A percentile compares a stretch with the other conserved stretches of the same genome.
Evolutionary conservation across 1,140 invertebrate species (phyloP).

Genomic region (Ceratina australensis): DNA sequence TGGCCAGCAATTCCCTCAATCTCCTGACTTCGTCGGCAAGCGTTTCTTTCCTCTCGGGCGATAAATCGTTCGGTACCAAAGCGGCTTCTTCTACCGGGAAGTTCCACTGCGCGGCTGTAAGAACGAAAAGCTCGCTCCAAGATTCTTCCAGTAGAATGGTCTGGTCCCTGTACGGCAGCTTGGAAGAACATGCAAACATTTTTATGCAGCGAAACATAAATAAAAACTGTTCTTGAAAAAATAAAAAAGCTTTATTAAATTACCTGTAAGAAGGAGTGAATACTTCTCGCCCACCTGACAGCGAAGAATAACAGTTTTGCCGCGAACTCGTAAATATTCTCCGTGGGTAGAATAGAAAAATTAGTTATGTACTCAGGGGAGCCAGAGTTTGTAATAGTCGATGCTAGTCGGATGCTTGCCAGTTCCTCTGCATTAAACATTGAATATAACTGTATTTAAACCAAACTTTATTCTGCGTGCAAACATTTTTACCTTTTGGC

Average conservation of each 20-base stretch:
- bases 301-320: constrained; percentile 88
- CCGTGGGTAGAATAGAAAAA: constrained; percentile 78
- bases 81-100: constrained; percentile 84
- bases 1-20: constrained; percentile 83
- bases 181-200: constrained; percentile 41
- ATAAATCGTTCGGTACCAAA: constrained; percentile 66
- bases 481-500: constrained; percentile 45
- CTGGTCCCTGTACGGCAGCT: constrained; percentile 87
- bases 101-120: constrained; percentile 90
- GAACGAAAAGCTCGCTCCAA: constrained; percentile 92
- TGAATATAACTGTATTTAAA: background rate
- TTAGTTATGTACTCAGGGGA: constrained; percentile 68
- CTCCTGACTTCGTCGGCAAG: constrained; percentile 80
- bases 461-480: background rate
- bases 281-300: constrained; percentile 88
- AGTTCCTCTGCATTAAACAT: constrained; percentile 60
- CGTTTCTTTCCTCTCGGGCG: constrained; percentile 71
- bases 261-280: constrained; percentile 87
- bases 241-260: constrained; percentile 12
- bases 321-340: constrained; percentile 86
- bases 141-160: constrained; percentile 86
- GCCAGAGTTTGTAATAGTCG: constrained; percentile 63
- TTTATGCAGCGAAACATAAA: background rate
- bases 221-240: background rate
- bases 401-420: constrained; percentile 53